These are phyloP conservation scores for Heliconius hermathena DNA, from an alignment of 1,140 invertebrate species.

Conservation along the genomic window DNA sequence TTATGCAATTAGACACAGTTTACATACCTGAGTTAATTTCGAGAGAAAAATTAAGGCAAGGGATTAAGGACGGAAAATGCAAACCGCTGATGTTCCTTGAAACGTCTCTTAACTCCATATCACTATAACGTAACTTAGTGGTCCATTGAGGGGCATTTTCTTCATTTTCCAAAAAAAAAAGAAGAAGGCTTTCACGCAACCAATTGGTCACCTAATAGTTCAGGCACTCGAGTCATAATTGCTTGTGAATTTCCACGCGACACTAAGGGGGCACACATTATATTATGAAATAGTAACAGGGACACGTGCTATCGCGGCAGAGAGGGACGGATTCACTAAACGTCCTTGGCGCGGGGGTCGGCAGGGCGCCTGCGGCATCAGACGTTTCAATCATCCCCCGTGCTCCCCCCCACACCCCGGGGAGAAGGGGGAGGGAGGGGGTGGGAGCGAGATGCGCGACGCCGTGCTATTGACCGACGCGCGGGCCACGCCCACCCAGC, in stretches of 20 bases:
- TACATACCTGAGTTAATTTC: slow-evolving; percentile 63
- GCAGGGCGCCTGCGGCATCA: slow-evolving; percentile 80
- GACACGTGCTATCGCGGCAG: slow-evolving; percentile 79
- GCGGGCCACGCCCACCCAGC: slow-evolving; percentile 78
- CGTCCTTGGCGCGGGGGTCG: slow-evolving; percentile 77
- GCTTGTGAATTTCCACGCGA: slow-evolving; percentile 76
- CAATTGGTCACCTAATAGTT: slow-evolving; percentile 73
- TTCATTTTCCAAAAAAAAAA: slow-evolving; percentile 54
- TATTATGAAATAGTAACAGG: slow-evolving; percentile 79
- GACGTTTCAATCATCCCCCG: slow-evolving; percentile 81
- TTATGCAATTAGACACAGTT: not conserved
- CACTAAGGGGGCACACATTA: slow-evolving; percentile 76
- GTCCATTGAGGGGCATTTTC: slow-evolving; percentile 66
- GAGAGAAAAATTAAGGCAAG: slow-evolving; percentile 64
- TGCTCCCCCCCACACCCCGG: slow-evolving; percentile 47
- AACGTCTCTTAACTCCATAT: slow-evolving; percentile 74
- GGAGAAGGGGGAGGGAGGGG: slow-evolving; percentile 43
- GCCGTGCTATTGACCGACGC: slow-evolving; percentile 79
- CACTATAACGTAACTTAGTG: slow-evolving; percentile 62
- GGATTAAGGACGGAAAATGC: slow-evolving; percentile 72
- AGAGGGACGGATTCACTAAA: slow-evolving; percentile 81
- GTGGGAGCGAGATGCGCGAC: slow-evolving; percentile 61
- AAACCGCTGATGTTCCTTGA: slow-evolving; percentile 65
- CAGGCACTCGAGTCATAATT: slow-evolving; percentile 79
- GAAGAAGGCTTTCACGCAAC: slow-evolving; percentile 66